Conservation (phyloP, 2,113 vertebrate species). For the Coryphaenoides rupestris region DNA sequence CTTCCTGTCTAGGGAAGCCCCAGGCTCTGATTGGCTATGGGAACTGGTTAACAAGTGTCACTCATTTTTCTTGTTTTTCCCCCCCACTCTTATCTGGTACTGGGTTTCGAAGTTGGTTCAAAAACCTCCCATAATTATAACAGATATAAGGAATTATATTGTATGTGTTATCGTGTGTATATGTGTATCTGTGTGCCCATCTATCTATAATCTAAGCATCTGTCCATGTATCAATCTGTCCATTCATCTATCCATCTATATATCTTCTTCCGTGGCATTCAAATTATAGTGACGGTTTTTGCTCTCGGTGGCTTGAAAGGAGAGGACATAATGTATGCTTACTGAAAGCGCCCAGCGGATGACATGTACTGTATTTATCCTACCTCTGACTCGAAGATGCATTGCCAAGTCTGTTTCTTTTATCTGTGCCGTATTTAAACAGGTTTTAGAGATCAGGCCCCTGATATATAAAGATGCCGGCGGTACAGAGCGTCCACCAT, state of each 20-base stretch:
- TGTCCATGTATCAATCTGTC: conserved; percentile 1
- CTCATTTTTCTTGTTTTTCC: too few species aligned
- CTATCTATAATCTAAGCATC: conserved; percentile 4
- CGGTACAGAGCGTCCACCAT: conserved; percentile 34
- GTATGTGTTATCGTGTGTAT: not conserved
- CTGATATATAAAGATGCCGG: conserved; percentile 62
- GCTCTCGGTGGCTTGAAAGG: conserved; percentile 5
- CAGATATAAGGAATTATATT: not conserved
- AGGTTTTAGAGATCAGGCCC: conserved; percentile 74
- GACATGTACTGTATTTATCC: conserved; percentile 58
- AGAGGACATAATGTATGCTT: conserved; percentile 6
- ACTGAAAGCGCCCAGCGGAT: not conserved
- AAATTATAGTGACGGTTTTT: not conserved
- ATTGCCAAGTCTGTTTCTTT: conserved; percentile 55
- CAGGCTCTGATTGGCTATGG: not conserved
- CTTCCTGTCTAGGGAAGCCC: not conserved
- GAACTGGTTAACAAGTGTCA: conserved; percentile 3
- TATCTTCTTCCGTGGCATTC: not conserved
- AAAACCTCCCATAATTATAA: not conserved
- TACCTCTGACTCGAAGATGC: conserved; percentile 47
- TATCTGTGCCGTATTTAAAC: conserved; percentile 64
- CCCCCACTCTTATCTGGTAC: too few species aligned
- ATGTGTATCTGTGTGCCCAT: conserved; percentile 11
- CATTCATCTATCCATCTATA: not conserved
- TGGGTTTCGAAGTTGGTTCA: not conserved